Conservation (phyloP, 2,888 invertebrate genomes). For the Acanthococcus lagerstroemiae region DNA sequence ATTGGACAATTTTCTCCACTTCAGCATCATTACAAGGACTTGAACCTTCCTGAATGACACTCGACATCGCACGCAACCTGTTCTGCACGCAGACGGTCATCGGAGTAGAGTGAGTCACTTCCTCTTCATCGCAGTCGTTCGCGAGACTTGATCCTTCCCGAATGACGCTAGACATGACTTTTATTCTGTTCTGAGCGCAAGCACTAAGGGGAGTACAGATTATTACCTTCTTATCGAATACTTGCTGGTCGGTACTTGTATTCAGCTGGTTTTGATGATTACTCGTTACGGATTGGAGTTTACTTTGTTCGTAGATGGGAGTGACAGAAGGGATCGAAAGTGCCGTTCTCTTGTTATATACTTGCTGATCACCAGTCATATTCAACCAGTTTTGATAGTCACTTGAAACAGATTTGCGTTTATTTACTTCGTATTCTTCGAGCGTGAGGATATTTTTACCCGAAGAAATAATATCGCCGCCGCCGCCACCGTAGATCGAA, state of each 20-base stretch:
- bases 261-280: not conserved
- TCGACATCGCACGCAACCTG: not conserved
- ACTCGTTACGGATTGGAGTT: not conserved
- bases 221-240: not conserved
- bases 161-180: conserved; percentile 7
- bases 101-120: not conserved
- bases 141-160: conserved; percentile 3
- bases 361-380: not conserved
- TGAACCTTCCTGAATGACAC: not conserved
- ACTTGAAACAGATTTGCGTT: conserved; percentile 3
- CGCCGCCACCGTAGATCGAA: not conserved
- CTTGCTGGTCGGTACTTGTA: not conserved
- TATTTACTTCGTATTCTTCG: conserved; percentile 8
- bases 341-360: not conserved
- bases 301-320: not conserved
- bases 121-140: too few species aligned
- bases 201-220: not conserved
- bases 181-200: conserved; percentile 3
- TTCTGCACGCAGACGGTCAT: not conserved
- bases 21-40: not conserved
- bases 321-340: not conserved
- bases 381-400: conserved; percentile 14
- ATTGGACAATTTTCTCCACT: not conserved
- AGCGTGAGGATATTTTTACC: not conserved
- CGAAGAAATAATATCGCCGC: not conserved